phyloP scores from a whole-genome alignment of 2,113 vertebrate genomes.

The Xenopus borealis region DNA sequence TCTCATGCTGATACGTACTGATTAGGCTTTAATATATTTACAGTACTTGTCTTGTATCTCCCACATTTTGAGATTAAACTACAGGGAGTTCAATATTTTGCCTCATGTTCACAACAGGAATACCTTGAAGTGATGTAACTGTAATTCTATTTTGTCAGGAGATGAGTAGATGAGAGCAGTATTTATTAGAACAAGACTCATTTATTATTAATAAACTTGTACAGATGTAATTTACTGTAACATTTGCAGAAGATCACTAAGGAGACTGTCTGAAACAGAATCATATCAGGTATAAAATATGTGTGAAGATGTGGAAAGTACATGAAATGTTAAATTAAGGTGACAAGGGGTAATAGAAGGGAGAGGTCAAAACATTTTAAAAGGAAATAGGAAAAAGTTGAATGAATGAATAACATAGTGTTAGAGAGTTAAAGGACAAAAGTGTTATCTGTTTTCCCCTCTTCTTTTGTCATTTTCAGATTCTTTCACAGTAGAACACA shows the following conservation, averaged over 20 bases:
- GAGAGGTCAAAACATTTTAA: slow-evolving; percentile 1
- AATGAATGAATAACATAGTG: neutral
- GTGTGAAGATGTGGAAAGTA: neutral
- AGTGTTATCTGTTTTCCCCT: neutral
- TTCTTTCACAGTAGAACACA: neutral
- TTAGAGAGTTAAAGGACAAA: neutral
- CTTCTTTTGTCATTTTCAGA: neutral
- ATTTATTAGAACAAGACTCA: neutral
- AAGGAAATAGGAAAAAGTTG: neutral
- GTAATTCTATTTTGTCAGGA: neutral
- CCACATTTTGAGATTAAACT: no score
- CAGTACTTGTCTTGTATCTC: no score
- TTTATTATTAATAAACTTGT: neutral
- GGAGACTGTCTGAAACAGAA: neutral
- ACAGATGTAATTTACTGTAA: neutral
- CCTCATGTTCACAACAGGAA: neutral
- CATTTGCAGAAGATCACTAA: neutral
- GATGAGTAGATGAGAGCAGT: neutral
- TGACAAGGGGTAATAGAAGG: neutral
- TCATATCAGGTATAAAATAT: neutral
- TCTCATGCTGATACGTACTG: no score
- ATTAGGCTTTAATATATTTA: no score
- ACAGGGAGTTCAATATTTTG: no score
- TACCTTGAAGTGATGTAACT: neutral
- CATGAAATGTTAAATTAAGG: neutral